phyloP scores from a whole-genome alignment of 2,113 vertebrate species.

The Genyomyrus donnyi region DNA sequence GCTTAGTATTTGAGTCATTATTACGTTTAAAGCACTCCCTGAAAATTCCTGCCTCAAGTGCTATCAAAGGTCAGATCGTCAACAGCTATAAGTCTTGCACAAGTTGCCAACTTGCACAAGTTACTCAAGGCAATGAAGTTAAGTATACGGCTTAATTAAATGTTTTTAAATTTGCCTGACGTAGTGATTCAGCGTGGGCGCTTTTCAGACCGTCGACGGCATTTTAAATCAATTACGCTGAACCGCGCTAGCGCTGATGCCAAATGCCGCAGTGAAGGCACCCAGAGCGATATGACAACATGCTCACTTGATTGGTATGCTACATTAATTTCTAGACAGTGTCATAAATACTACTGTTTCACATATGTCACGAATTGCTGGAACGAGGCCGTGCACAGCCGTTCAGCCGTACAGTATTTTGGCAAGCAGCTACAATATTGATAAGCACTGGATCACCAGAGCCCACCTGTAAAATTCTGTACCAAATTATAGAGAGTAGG shows the following conservation, averaged over 20 bases:
- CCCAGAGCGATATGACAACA: not conserved
- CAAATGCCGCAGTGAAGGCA: not conserved
- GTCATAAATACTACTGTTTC: slow-evolving; percentile 12
- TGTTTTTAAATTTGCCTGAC: not conserved
- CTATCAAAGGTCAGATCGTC: not conserved
- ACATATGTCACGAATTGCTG: not conserved
- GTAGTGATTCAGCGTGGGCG: not conserved
- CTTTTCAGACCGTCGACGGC: not conserved
- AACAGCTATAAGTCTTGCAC: not conserved
- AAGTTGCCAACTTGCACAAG: not conserved
- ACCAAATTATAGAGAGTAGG: not conserved
- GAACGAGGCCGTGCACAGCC: not conserved
- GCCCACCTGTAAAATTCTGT: not conserved
- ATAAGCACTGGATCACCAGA: not conserved
- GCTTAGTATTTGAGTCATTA: not conserved
- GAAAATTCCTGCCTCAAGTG: not conserved
- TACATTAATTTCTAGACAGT: slow-evolving; percentile 12
- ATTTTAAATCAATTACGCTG: not conserved
- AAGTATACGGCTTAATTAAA: not conserved
- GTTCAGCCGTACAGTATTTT: not conserved
- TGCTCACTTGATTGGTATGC: not conserved
- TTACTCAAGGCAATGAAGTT: not conserved
- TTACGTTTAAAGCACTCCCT: not conserved
- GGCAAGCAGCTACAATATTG: not conserved
- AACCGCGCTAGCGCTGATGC: not conserved